Conservation (phyloP, 2,888 invertebrate genomes). For the Zygogramma bicolorata region DNA sequence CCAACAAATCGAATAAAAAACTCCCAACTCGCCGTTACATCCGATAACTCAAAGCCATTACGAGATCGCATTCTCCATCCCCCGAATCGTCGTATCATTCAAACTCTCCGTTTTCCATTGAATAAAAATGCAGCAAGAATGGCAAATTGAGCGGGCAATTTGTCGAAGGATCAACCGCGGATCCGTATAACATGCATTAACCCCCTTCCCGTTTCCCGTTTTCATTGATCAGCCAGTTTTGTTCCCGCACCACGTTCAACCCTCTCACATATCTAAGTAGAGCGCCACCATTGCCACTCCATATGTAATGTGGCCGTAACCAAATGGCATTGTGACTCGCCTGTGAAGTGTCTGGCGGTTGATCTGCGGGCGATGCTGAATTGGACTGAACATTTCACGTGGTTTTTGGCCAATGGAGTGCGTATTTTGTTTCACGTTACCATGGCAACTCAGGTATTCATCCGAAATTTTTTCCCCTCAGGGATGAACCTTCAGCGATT, state of each 20-base stretch:
- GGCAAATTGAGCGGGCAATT: constrained; percentile 30
- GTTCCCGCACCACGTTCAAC: constrained; percentile 47
- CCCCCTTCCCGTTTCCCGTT: constrained; percentile 37
- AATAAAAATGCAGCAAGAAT: constrained; percentile 23
- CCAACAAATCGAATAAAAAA: background rate
- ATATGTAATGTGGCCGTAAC: constrained; percentile 53
- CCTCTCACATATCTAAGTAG: constrained; percentile 51
- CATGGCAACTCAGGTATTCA: too few species aligned
- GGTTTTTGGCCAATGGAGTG: too few species aligned
- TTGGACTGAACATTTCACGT: too few species aligned
- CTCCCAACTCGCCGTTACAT: background rate
- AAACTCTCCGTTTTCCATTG: constrained; percentile 2
- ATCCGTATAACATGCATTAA: constrained; percentile 37
- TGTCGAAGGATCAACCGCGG: constrained; percentile 36
- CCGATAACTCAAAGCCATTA: background rate
- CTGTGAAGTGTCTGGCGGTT: constrained; percentile 37
- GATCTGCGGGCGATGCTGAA: too few species aligned
- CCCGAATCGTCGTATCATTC: constrained; percentile 1
- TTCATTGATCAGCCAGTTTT: constrained; percentile 42
- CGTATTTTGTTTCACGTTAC: too few species aligned
- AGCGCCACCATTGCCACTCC: constrained; percentile 52
- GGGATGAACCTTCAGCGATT: too few species aligned
- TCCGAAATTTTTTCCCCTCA: too few species aligned
- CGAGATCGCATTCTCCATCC: background rate
- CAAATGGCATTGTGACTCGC: constrained; percentile 51